Percentiles rank a stretch among this genome's conserved stretches.
Evolutionary conservation across 2,888 invertebrate genomes (phyloP).

Genomic region (Melanostoma mellinum): DNA sequence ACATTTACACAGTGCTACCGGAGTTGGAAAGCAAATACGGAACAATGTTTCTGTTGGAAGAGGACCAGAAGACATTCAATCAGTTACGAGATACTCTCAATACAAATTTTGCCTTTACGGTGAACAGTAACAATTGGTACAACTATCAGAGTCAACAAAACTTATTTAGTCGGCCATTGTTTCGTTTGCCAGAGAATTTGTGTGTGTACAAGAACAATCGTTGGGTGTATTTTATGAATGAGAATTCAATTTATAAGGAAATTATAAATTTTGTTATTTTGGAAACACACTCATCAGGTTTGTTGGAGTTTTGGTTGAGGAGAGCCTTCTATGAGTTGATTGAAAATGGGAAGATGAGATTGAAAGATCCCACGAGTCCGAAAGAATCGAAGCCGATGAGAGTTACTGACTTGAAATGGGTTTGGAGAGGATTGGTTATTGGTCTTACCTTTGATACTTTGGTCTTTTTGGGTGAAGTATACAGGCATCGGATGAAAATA

Average conservation of each 20-base stretch:
- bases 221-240: constrained; percentile 76
- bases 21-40: constrained; percentile 73
- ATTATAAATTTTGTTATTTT: constrained; percentile 74
- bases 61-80: constrained; percentile 73
- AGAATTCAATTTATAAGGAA: constrained; percentile 76
- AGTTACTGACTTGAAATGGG: constrained; percentile 73
- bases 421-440: no score
- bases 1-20: constrained; percentile 17
- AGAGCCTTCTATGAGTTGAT: constrained; percentile 76
- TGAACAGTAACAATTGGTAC: constrained; percentile 77
- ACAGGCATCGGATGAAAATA: no score
- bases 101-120: constrained; percentile 76
- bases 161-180: constrained; percentile 76
- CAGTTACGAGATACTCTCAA: constrained; percentile 75
- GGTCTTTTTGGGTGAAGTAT: no score
- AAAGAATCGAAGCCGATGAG: constrained; percentile 76
- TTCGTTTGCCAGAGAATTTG: constrained; percentile 75
- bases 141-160: constrained; percentile 77
- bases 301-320: constrained; percentile 74
- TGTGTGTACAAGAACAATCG: constrained; percentile 77
- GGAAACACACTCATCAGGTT: constrained; percentile 74
- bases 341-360: constrained; percentile 73
- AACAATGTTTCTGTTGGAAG: constrained; percentile 75
- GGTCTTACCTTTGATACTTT: no score
- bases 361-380: constrained; percentile 73